Conservation (phyloP, 2,888 invertebrate species). For the Branchipolynoe longqiensis region DNA sequence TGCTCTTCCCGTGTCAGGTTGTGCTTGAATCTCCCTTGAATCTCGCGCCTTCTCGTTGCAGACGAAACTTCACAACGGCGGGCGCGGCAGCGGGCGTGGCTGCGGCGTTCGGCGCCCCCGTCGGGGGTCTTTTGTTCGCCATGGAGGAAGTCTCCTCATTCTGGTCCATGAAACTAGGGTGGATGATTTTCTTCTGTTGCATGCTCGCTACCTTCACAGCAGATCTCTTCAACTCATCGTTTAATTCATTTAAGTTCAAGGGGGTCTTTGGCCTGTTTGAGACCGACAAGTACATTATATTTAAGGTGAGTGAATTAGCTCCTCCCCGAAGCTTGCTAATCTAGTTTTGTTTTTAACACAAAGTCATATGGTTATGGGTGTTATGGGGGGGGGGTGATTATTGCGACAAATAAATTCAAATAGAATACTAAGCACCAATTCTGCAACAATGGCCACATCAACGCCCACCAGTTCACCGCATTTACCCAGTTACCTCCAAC, state of each 20-base stretch:
- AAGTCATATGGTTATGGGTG: too few relatives aligned
- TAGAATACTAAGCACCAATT: too few relatives aligned
- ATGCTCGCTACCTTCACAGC: constrained; percentile 82
- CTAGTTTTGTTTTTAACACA: too few relatives aligned
- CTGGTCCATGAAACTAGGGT: constrained; percentile 82
- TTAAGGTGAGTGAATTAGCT: constrained; percentile 78
- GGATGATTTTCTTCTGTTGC: constrained; percentile 83
- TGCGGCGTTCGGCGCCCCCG: constrained; percentile 82
- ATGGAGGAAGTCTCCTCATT: constrained; percentile 83
- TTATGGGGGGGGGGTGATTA: too few relatives aligned
- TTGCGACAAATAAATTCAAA: too few relatives aligned
- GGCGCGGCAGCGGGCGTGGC: constrained; percentile 83
- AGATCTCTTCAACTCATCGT: constrained; percentile 80
- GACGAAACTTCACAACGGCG: constrained; percentile 81
- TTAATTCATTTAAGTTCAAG: constrained; percentile 76
- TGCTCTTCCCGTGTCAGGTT: too few relatives aligned
- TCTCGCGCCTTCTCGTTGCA: constrained; percentile 64
- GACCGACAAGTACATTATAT: constrained; percentile 80
- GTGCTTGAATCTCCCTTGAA: neutral
- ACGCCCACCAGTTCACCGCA: too few relatives aligned
- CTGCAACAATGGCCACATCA: too few relatives aligned
- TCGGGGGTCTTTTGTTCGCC: constrained; percentile 82
- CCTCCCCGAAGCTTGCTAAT: too few relatives aligned
- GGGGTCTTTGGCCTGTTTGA: constrained; percentile 80
- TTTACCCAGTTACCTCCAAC: too few relatives aligned